A percentile compares a stretch with the other conserved stretches of the same genome.
phyloP scores from a whole-genome alignment of 2,797 vertebrate genomes.

The Paramormyrops hopkinsi region DNA sequence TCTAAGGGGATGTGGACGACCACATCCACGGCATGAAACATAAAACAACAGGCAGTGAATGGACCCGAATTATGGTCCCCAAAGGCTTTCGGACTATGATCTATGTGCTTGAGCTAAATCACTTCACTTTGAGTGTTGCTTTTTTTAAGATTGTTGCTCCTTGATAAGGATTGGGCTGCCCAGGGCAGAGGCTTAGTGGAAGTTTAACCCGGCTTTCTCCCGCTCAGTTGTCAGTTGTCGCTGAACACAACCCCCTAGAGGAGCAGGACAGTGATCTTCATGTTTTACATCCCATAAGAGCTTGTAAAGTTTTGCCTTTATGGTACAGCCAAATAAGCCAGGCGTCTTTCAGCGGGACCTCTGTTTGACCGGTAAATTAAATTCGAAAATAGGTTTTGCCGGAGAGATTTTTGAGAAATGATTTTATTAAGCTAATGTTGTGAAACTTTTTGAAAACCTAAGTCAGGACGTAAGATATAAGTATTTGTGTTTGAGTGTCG shows the following conservation, averaged over 20 bases:
- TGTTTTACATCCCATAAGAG: slow-evolving; percentile 11
- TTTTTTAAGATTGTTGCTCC: background rate
- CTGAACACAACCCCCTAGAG: background rate
- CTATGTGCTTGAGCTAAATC: background rate
- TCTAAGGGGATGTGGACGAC: background rate
- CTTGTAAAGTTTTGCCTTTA: slow-evolving; percentile 13
- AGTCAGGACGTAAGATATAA: background rate
- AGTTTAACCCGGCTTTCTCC: background rate
- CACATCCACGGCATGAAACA: background rate
- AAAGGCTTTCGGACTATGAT: background rate
- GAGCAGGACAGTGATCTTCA: slow-evolving; percentile 10
- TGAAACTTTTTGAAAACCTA: background rate
- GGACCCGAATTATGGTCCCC: background rate
- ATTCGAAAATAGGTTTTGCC: background rate
- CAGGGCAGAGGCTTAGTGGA: background rate
- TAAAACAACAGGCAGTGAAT: background rate
- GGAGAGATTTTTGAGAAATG: background rate
- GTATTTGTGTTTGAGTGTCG: background rate
- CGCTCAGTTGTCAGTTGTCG: background rate
- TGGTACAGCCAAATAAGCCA: background rate
- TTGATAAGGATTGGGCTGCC: background rate
- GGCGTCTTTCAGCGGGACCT: background rate
- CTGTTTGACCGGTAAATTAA: background rate
- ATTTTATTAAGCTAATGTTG: background rate
- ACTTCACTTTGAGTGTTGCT: background rate